phyloP scores from a whole-genome alignment of 2,888 invertebrate species.

The Campoletis raptor region DNA sequence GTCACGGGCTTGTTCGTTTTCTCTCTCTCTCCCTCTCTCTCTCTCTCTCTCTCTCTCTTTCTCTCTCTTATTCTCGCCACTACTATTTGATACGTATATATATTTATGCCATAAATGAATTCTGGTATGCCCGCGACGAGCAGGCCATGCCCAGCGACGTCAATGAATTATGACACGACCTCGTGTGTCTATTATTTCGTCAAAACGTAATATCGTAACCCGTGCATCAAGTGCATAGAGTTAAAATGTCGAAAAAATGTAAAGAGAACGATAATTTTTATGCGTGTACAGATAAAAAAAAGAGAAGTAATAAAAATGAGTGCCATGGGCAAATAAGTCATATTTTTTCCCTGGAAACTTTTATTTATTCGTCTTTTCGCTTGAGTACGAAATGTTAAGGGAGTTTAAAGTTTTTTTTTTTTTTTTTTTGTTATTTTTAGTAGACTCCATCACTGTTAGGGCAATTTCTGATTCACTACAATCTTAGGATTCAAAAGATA shows the following conservation, averaged over 20 bases:
- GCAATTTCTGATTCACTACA: background rate
- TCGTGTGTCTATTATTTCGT: constrained; percentile 8
- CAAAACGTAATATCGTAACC: constrained; percentile 28
- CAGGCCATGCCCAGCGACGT: constrained; percentile 28
- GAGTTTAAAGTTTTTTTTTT: background rate
- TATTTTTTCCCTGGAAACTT: background rate
- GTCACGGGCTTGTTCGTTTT: constrained; percentile 53
- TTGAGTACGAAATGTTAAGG: background rate
- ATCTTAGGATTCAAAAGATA: background rate
- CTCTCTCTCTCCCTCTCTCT: constrained; percentile 19
- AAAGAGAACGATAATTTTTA: background rate
- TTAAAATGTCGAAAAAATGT: constrained; percentile 1
- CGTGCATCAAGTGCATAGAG: background rate
- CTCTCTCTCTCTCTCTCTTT: constrained; percentile 33
- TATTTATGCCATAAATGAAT: constrained; percentile 20
- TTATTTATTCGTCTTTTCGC: background rate
- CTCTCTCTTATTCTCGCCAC: constrained; percentile 15
- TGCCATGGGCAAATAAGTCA: background rate
- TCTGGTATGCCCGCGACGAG: constrained; percentile 37
- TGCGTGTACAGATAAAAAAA: background rate
- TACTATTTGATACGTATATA: constrained; percentile 16
- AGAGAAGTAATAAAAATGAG: background rate
- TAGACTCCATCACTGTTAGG: background rate
- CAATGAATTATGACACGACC: constrained; percentile 52
- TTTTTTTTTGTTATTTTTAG: background rate